phyloP scores from a whole-genome alignment of 2,113 vertebrate genomes.

The Emydocephalus ijimae region DNA sequence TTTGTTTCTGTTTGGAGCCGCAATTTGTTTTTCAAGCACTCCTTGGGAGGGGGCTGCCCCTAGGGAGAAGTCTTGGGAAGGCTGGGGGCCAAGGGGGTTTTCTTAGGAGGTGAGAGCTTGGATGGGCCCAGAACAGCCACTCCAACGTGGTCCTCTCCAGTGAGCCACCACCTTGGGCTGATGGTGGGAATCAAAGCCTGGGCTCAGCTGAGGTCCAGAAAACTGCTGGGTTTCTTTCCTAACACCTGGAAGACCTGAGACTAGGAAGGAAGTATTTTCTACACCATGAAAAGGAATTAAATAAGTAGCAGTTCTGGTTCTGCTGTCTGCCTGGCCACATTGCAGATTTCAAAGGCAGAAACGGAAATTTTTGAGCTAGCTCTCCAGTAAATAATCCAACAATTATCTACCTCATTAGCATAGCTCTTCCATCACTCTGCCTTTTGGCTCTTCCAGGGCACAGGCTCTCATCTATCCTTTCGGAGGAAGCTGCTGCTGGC shows the following conservation, averaged over 20 bases:
- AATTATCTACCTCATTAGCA: not conserved
- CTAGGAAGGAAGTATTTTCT: not conserved
- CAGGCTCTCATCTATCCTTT: not conserved
- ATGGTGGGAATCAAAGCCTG: not conserved
- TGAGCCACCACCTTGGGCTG: not conserved
- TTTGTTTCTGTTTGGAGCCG: not conserved
- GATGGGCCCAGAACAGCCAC: not conserved
- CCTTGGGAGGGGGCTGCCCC: not conserved
- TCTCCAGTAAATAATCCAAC: not conserved
- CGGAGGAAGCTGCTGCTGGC: not conserved
- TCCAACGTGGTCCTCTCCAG: not conserved
- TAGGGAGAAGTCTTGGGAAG: not conserved
- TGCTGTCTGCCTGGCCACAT: not conserved
- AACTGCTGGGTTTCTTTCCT: not conserved
- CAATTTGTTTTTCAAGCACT: conserved; percentile 1
- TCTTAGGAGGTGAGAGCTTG: not conserved
- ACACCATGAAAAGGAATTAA: not conserved
- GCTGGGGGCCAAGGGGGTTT: not conserved
- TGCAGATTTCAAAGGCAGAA: not conserved
- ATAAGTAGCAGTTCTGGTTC: not conserved
- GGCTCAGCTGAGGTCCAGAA: not conserved
- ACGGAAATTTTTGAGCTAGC: not conserved
- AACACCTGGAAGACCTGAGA: not conserved
- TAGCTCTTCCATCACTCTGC: not conserved
- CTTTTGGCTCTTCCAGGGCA: no score